A percentile compares a stretch with the other conserved stretches of the same genome.
These are phyloP conservation scores for Cephalotes varians DNA, from an alignment of 2,888 invertebrate genomes.

Conservation along the genomic window DNA sequence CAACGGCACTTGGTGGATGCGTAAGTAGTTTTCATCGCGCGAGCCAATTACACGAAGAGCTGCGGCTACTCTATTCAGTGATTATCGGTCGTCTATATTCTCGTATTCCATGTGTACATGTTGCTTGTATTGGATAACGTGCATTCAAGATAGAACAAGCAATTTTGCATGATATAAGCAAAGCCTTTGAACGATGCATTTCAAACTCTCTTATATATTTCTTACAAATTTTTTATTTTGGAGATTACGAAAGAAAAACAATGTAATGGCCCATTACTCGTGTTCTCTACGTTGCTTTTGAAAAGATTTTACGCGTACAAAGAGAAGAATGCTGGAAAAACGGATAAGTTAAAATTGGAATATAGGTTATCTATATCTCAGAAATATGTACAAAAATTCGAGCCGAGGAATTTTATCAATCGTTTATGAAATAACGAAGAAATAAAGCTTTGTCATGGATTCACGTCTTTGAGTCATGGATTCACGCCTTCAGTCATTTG, in stretches of 20 bases:
- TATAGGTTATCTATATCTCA: background rate
- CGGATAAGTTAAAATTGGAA: background rate
- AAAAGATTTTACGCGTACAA: background rate
- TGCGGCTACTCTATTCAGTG: background rate
- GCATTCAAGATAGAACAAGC: background rate
- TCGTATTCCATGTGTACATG: background rate
- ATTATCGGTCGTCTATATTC: background rate
- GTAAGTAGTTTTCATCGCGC: conserved; percentile 7
- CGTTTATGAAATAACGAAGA: background rate
- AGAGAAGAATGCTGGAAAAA: background rate
- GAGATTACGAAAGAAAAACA: background rate
- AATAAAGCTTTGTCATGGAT: background rate
- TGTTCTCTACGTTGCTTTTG: background rate
- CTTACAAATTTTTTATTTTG: background rate
- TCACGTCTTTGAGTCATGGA: background rate
- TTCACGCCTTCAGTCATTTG: conserved; percentile 8
- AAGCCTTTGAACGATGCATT: background rate
- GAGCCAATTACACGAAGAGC: conserved; percentile 40
- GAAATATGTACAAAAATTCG: conserved; percentile 3
- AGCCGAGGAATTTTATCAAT: conserved; percentile 7
- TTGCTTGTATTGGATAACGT: background rate
- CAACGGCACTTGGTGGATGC: conserved; percentile 3
- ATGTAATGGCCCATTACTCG: background rate
- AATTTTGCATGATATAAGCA: conserved; percentile 6
- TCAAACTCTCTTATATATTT: background rate